A percentile compares a stretch with the other conserved stretches of the same genome.
These are phyloP conservation scores for Peucedramus taeniatus DNA, from an alignment of 2,113 vertebrate species.

Conservation along the genomic window DNA sequence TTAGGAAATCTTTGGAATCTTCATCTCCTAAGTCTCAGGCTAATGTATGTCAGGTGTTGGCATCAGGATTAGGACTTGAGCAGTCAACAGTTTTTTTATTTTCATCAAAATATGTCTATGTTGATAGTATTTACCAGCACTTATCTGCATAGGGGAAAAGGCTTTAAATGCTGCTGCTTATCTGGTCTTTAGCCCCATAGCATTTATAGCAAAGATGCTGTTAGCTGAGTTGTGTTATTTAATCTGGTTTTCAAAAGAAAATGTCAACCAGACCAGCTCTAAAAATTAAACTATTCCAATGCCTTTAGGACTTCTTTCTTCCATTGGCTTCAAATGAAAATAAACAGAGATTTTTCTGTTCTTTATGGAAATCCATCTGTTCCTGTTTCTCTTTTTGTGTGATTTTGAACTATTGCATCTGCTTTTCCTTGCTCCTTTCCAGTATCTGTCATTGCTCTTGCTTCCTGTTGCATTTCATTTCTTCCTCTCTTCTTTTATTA, in stretches of 20 bases:
- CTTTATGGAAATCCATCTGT: not conserved
- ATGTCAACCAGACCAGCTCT: constrained; percentile 45
- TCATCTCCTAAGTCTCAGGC: not conserved
- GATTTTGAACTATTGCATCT: not conserved
- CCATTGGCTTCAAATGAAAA: constrained; percentile 20
- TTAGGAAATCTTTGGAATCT: not conserved
- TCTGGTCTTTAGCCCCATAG: constrained; percentile 51
- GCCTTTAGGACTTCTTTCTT: constrained; percentile 49
- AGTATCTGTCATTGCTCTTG: not conserved
- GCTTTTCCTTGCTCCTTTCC: not conserved
- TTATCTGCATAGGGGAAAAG: constrained; percentile 28
- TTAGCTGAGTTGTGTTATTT: constrained; percentile 41
- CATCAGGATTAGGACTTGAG: not conserved
- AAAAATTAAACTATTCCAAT: constrained; percentile 44
- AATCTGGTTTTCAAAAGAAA: constrained; percentile 55
- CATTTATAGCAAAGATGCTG: constrained; percentile 27
- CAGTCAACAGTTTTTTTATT: not conserved
- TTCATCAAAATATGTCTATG: not conserved
- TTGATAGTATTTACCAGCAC: constrained; percentile 3
- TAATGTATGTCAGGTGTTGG: not conserved
- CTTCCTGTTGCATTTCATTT: not conserved
- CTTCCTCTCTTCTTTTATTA: not conserved
- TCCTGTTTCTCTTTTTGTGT: not conserved
- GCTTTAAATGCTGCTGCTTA: constrained; percentile 27
- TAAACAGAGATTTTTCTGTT: constrained; percentile 13